A percentile compares a stretch with the other conserved stretches of the same genome.
These are phyloP conservation scores for Acestrorhynchus altus DNA, from an alignment of 2,797 vertebrate genomes.

Conservation along the genomic window DNA sequence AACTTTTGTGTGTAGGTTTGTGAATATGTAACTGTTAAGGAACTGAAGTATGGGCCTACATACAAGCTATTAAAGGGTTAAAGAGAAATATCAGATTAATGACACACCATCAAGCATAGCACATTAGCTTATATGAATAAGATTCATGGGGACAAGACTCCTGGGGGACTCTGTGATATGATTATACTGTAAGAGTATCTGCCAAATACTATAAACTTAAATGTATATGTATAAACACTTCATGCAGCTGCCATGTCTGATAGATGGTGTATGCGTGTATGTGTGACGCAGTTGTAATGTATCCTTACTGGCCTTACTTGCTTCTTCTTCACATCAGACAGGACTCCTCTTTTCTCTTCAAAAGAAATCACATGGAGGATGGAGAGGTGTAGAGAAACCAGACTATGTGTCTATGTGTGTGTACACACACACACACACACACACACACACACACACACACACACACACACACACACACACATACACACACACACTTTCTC, in stretches of 20 bases:
- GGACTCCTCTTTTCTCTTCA: conserved; percentile 27
- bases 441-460: conserved; percentile 16
- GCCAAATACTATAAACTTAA: no score
- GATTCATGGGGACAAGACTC: no score
- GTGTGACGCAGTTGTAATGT: conserved; percentile 1
- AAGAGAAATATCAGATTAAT: not conserved
- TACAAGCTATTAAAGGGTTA: not conserved
- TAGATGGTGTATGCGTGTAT: not conserved
- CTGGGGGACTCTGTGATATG: no score
- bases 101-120: not conserved
- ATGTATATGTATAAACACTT: not conserved
- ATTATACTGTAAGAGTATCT: no score
- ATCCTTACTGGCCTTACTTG: not conserved
- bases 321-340: conserved; percentile 21
- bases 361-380: conserved; percentile 37
- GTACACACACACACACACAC: conserved; percentile 3
- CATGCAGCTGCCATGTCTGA: conserved; percentile 10
- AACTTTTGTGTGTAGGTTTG: no score
- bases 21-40: no score
- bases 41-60: not conserved
- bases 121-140: no score
- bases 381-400: conserved; percentile 32
- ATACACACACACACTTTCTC: conserved; percentile 12
- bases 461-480: conserved; percentile 7
- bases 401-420: conserved; percentile 29